Conservation (phyloP, 2,797 vertebrate genomes). For the Cossypha caffra region DNA sequence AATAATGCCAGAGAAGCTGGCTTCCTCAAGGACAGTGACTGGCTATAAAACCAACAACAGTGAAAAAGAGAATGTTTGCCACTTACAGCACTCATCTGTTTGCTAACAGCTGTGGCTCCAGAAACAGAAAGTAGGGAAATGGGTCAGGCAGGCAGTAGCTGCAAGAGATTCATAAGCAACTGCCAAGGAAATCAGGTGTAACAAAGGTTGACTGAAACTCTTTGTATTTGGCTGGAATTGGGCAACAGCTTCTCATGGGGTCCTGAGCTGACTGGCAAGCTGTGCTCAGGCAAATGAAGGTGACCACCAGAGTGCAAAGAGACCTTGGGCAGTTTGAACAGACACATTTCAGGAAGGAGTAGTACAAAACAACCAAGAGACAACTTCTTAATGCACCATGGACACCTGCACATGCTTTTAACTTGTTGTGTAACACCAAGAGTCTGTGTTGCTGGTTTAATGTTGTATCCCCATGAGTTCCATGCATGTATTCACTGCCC, state of each 20-base stretch:
- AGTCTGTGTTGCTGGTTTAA: background rate
- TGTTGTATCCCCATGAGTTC: background rate
- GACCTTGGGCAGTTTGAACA: background rate
- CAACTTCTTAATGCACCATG: background rate
- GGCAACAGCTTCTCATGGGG: background rate
- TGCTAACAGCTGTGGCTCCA: background rate
- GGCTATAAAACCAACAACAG: background rate
- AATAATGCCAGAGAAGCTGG: background rate
- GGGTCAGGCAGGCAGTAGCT: background rate
- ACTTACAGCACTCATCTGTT: background rate
- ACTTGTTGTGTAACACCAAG: background rate
- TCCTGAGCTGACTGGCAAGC: background rate
- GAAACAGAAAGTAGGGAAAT: background rate
- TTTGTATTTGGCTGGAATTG: background rate
- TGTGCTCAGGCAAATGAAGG: background rate
- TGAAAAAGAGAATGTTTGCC: background rate
- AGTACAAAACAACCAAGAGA: background rate
- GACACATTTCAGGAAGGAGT: background rate
- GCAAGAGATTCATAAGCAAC: background rate
- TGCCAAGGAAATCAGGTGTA: background rate
- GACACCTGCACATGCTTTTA: background rate
- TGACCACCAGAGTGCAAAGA: background rate
- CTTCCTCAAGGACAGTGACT: background rate
- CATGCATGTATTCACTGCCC: background rate
- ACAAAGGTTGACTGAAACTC: background rate